These are phyloP conservation scores for Rhinolophus sinicus DNA, from an alignment of 2,113 vertebrate genomes.

Conservation along the genomic window DNA sequence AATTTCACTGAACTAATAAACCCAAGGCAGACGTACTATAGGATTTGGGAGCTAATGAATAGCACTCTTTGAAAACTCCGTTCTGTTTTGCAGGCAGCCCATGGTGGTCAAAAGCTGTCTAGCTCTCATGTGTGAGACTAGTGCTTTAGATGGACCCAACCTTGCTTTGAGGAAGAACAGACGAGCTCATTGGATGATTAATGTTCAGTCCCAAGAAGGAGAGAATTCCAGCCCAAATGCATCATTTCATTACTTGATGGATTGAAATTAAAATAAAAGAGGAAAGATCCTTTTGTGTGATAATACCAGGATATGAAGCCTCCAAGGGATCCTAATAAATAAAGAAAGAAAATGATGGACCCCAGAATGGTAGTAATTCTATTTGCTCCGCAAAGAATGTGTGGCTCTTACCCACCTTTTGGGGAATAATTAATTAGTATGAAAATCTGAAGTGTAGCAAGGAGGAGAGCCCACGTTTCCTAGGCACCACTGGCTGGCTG, in stretches of 20 bases:
- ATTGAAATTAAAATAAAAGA: neutral
- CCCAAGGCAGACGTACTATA: slow-evolving; percentile 49
- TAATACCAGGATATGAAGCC: neutral
- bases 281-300: neutral
- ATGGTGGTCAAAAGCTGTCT: slow-evolving; percentile 31
- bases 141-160: neutral
- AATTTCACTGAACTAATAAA: slow-evolving; percentile 76
- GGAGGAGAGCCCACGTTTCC: neutral
- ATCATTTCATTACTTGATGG: neutral
- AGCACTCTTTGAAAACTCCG: slow-evolving; percentile 48
- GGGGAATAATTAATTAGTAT: neutral
- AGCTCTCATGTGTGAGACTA: neutral
- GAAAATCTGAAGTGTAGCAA: neutral
- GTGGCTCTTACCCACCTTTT: neutral
- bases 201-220: slow-evolving; percentile 15
- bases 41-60: slow-evolving; percentile 60
- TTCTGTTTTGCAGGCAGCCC: neutral
- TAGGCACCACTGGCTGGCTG: neutral
- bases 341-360: neutral
- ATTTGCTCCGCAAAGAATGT: neutral
- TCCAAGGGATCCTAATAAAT: neutral
- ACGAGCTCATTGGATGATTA: neutral
- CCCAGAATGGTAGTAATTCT: neutral
- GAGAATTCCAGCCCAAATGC: neutral
- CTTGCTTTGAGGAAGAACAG: slow-evolving; percentile 51